phyloP scores from a whole-genome alignment of 2,113 vertebrate genomes.

The Myrmophylax atrothorax region DNA sequence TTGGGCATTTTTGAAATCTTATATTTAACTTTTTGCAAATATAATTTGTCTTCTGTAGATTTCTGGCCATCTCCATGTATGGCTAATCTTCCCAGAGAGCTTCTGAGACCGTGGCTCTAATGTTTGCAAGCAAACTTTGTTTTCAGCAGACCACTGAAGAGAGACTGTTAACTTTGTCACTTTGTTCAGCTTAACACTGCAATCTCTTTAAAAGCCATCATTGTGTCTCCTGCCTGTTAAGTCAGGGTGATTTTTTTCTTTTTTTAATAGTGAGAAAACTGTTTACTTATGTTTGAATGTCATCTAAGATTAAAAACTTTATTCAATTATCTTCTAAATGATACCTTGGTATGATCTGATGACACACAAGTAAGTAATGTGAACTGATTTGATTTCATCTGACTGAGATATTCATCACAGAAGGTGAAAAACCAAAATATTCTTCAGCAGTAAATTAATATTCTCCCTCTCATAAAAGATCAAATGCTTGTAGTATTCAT shows the following conservation, averaged over 20 bases:
- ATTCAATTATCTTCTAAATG: constrained; percentile 27
- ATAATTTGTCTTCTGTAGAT: not conserved
- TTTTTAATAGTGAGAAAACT: not conserved
- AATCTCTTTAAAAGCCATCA: constrained; percentile 27
- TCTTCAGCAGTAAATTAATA: constrained; percentile 12
- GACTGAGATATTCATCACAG: not conserved
- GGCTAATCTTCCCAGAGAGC: not conserved
- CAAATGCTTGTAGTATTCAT: not conserved
- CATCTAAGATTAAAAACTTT: constrained; percentile 40
- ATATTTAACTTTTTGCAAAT: not conserved
- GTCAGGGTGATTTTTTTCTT: not conserved
- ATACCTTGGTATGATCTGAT: not conserved
- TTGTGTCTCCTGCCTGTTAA: not conserved
- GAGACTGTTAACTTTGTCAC: not conserved
- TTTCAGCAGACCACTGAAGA: not conserved
- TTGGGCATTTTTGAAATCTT: not conserved
- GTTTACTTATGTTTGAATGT: constrained; percentile 33
- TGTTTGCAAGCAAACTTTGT: not conserved
- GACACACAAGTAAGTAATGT: not conserved
- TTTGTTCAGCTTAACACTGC: not conserved
- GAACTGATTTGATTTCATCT: constrained; percentile 19
- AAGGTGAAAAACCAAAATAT: not conserved
- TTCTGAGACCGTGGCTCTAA: not conserved
- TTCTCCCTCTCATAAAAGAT: not conserved
- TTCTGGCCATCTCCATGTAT: not conserved